Base-by-base conservation (phyloP, 2,888 invertebrate genomes). In the Scotopteryx bipunctaria region DNA sequence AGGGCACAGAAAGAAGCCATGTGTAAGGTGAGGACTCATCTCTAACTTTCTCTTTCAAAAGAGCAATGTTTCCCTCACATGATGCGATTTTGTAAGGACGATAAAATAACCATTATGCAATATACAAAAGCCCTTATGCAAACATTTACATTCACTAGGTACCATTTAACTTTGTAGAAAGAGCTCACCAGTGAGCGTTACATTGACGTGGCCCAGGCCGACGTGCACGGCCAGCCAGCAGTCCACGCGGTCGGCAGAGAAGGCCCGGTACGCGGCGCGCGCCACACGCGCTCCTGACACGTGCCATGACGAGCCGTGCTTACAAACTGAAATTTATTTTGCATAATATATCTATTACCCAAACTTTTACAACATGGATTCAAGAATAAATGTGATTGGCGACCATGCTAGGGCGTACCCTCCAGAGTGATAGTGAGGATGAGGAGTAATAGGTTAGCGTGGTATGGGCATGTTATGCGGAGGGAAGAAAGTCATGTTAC, bases 261-360 rank as follows among this genome's bases (percentile, higher is more conserved):
- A 98, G 64, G 98, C 97, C 73, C 95, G 94, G 92, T 98, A 98
- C 49, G 96, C 94, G 67, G 97, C 95, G 45, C 89, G 84, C 5
- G 91, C 77, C 68, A 94, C 92, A 67, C 98, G 95, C 27, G 94
- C 93, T 14, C 96, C 94, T 25, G 97, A 95, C 73, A 97, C 96
- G 89, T 98, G 98, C 98, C 98, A 98, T 73, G 95, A 94, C 35
- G 98, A 97, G 44, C 98, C 97, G 85, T 95, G 94, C 79, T 96
- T 94, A 69, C 97, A 95, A 72, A 97, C 97, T 97, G 91, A 43
- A 92, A 92, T 33, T 11, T 0, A 47, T 25, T 17, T 11, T 9
- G 13, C 9, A 27, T 32, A 33, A 27, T 38, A 21, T n/a, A n/a
- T n/a, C n/a, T n/a, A n/a, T n/a, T n/a, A n/a, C n/a, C n/a, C n/a